Evolutionary conservation across 2,888 invertebrate species (phyloP).

Genomic region (Hirtodrosophila alboralis): DNA sequence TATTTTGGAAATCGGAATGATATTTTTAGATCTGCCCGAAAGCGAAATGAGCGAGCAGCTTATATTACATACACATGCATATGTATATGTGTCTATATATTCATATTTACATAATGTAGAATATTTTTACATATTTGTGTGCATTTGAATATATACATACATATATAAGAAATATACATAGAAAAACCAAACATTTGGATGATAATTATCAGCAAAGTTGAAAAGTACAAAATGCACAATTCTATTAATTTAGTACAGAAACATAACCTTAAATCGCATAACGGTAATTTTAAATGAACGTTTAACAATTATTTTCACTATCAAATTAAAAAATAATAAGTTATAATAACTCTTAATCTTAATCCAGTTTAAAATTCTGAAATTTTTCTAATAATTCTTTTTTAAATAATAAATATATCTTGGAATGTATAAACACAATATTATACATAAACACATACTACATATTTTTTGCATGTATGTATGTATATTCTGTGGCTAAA

Average conservation of each 20-base stretch:
- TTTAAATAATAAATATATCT: constrained; percentile 18
- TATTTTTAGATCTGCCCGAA: constrained; percentile 72
- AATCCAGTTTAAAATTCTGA: constrained; percentile 22
- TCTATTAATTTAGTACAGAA: too few species aligned
- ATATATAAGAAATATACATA: constrained; percentile 3
- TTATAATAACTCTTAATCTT: too few species aligned
- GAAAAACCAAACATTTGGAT: constrained; percentile 6
- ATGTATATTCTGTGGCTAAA: constrained; percentile 23
- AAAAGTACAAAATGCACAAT: too few species aligned
- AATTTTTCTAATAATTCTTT: background rate
- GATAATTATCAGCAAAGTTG: background rate
- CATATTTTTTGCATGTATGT: background rate
- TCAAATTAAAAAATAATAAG: too few species aligned
- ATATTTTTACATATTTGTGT: constrained; percentile 1
- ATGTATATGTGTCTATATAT: constrained; percentile 16
- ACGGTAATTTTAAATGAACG: too few species aligned
- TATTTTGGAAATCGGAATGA: constrained; percentile 71
- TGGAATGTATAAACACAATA: constrained; percentile 1
- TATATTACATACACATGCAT: constrained; percentile 67
- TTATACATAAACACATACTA: background rate
- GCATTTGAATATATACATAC: constrained; percentile 6
- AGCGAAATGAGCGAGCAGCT: constrained; percentile 81
- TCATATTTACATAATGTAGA: constrained; percentile 15
- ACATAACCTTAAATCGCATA: too few species aligned
- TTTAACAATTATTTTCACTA: too few species aligned